phyloP scores from a whole-genome alignment of 2,113 vertebrate species.

The Hiodon alosoides region DNA sequence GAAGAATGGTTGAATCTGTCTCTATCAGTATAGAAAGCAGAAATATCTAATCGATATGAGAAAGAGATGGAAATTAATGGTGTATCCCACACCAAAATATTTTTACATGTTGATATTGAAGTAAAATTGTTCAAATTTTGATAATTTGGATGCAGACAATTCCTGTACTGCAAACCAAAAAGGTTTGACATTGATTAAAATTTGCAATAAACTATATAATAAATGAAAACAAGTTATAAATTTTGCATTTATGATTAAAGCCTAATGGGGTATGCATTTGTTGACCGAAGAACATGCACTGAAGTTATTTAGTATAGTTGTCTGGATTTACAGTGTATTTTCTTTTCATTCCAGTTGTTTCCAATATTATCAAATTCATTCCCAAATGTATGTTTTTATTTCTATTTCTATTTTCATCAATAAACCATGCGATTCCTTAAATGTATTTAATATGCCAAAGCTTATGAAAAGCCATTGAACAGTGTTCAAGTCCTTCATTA shows the following conservation, averaged over 20 bases:
- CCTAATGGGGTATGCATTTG: too few relatives aligned
- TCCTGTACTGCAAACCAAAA: conserved; percentile 20
- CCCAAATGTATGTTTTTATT: conserved; percentile 40
- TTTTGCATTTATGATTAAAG: too few relatives aligned
- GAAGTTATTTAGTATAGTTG: too few relatives aligned
- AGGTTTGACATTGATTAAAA: too few relatives aligned
- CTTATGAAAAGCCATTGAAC: conserved; percentile 17
- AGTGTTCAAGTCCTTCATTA: background rate
- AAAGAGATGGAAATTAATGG: background rate
- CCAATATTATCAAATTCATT: conserved; percentile 44
- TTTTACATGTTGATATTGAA: conserved; percentile 27
- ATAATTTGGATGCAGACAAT: conserved; percentile 34
- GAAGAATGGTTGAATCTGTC: background rate
- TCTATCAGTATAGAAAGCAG: background rate
- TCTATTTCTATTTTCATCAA: conserved; percentile 20
- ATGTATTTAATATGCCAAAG: conserved; percentile 17
- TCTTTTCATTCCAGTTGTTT: conserved; percentile 43
- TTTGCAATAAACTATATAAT: too few relatives aligned
- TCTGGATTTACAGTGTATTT: conserved; percentile 44
- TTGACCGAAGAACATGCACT: too few relatives aligned
- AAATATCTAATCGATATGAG: background rate
- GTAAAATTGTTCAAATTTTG: conserved; percentile 27
- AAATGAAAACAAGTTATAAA: too few relatives aligned
- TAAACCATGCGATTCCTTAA: background rate
- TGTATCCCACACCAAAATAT: background rate